Conservation (phyloP, 2,797 vertebrate genomes). For the Sebastes flavidus region DNA sequence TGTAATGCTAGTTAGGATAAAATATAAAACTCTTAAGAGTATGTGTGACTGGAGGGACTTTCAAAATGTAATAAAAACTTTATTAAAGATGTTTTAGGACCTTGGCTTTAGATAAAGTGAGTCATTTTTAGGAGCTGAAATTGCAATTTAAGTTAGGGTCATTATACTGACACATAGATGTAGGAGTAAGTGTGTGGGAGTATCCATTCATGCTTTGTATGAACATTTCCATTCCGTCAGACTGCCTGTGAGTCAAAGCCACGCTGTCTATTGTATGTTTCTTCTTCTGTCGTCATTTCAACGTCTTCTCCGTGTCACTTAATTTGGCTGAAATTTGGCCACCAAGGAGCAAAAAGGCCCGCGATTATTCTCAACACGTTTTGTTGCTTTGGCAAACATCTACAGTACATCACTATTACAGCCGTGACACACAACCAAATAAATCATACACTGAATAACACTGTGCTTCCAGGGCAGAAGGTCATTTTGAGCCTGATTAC, state of each 20-base stretch:
- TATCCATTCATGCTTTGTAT: slow-evolving; percentile 19
- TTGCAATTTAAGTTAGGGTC: slow-evolving; percentile 6
- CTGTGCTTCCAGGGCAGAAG: slow-evolving; percentile 37
- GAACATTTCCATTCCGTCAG: slow-evolving; percentile 1
- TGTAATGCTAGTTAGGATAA: slow-evolving; percentile 6
- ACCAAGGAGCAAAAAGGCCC: neutral
- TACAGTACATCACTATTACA: neutral
- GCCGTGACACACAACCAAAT: slow-evolving; percentile 18
- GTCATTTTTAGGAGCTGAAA: slow-evolving; percentile 24
- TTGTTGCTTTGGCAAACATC: slow-evolving; percentile 22
- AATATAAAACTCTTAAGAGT: slow-evolving; percentile 10
- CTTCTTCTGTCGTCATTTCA: neutral
- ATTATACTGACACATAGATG: slow-evolving; percentile 14
- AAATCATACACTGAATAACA: slow-evolving; percentile 11
- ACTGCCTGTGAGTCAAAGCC: slow-evolving; percentile 8
- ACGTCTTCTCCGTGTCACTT: neutral
- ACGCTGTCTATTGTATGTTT: neutral
- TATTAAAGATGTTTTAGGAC: slow-evolving; percentile 15
- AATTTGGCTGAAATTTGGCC: neutral
- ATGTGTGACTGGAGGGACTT: slow-evolving; percentile 10
- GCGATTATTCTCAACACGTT: slow-evolving; percentile 11
- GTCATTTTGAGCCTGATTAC: slow-evolving; percentile 55
- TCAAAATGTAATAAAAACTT: slow-evolving; percentile 29
- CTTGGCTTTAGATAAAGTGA: slow-evolving; percentile 22
- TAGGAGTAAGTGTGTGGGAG: slow-evolving; percentile 12